Conservation (phyloP, 2,797 vertebrate genomes). For the Falco columbarius region DNA sequence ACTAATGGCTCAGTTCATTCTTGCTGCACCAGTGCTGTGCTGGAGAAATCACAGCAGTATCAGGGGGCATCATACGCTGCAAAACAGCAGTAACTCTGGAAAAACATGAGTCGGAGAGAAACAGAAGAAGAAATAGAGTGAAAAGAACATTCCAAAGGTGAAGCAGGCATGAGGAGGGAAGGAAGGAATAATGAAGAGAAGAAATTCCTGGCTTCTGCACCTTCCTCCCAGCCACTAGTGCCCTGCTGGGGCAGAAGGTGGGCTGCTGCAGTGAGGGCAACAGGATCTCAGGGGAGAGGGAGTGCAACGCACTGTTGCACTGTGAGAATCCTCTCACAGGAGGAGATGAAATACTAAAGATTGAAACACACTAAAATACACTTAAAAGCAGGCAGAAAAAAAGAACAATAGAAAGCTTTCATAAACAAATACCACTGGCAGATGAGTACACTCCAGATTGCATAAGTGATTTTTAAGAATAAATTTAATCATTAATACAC, state of each 20-base stretch:
- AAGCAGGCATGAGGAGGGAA: not conserved
- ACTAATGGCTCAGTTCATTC: not conserved
- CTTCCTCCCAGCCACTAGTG: not conserved
- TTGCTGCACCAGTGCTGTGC: not conserved
- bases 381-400: not conserved
- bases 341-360: not conserved
- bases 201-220: not conserved
- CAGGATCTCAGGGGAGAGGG: not conserved
- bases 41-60: not conserved
- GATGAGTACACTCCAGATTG: not conserved
- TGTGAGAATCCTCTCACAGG: not conserved
- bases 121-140: not conserved
- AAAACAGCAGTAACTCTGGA: not conserved
- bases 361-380: accelerated
- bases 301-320: accelerated
- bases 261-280: not conserved
- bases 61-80: not conserved
- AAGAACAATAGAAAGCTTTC: not conserved
- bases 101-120: not conserved
- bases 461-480: not conserved
- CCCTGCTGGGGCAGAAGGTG: not conserved
- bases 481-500: not conserved
- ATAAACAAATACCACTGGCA: not conserved
- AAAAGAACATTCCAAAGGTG: not conserved
- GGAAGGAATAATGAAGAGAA: not conserved